Conservation (phyloP, 2,888 invertebrate genomes). For the Rugalucina vietnamica region DNA sequence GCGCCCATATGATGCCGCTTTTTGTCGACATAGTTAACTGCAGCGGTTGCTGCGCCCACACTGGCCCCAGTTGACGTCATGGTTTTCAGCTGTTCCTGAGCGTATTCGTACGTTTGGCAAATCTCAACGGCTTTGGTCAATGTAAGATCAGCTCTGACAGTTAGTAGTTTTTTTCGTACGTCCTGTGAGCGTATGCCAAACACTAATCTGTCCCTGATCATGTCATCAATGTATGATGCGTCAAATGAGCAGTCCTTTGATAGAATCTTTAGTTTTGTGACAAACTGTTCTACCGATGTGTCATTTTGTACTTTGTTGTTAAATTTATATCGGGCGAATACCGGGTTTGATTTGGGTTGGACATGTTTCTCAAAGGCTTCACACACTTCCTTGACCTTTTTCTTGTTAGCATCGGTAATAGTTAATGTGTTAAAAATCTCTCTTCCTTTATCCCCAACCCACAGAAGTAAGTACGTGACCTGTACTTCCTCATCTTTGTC, state of each 20-base stretch:
- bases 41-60: constrained; percentile 6
- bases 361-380: constrained; percentile 29
- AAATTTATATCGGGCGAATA: constrained; percentile 43
- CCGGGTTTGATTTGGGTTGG: constrained; percentile 35
- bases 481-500: constrained; percentile 24
- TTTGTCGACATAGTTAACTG: background rate
- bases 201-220: constrained; percentile 17
- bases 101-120: constrained; percentile 15
- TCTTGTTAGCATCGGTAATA: constrained; percentile 5
- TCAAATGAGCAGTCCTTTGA: constrained; percentile 22
- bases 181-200: background rate
- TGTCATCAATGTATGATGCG: constrained; percentile 1
- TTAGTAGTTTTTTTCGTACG: background rate
- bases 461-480: constrained; percentile 26
- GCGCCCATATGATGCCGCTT: background rate
- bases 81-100: constrained; percentile 13
- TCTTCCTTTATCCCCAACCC: constrained; percentile 35
- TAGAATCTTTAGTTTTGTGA: constrained; percentile 27
- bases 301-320: constrained; percentile 32
- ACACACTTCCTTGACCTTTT: constrained; percentile 5
- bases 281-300: constrained; percentile 14
- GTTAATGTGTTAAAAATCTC: constrained; percentile 46
- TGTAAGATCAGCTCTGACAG: constrained; percentile 1
- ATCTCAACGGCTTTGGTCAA: background rate
- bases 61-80: background rate